A percentile compares a stretch with the other conserved stretches of the same genome.
phyloP scores from a whole-genome alignment of 2,797 vertebrate species.

The Rhinophrynus dorsalis region DNA sequence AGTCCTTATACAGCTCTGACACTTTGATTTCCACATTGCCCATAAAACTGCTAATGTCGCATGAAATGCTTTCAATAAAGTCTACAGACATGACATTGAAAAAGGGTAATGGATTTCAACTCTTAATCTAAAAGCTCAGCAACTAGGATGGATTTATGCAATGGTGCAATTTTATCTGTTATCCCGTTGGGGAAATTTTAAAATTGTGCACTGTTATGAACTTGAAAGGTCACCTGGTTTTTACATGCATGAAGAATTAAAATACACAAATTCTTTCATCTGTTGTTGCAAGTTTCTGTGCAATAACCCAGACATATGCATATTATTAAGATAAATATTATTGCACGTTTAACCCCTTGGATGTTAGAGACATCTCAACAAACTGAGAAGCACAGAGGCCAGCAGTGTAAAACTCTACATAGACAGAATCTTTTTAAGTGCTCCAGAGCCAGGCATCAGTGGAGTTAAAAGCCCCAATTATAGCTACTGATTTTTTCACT shows the following conservation, averaged over 20 bases:
- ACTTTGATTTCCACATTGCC: constrained; percentile 49
- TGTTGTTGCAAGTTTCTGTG: background rate
- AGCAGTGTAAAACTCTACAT: too few relatives aligned
- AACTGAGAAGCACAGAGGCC: too few relatives aligned
- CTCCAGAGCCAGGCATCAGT: too few relatives aligned
- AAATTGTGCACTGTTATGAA: constrained; percentile 10
- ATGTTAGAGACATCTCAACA: too few relatives aligned
- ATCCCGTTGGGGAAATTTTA: constrained; percentile 41
- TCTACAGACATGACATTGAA: constrained; percentile 50
- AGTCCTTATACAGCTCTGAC: constrained; percentile 46
- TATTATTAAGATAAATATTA: background rate
- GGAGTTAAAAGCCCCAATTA: too few relatives aligned
- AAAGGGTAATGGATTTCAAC: constrained; percentile 49
- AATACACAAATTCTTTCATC: background rate
- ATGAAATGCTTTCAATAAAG: constrained; percentile 50
- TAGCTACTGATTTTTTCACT: too few relatives aligned
- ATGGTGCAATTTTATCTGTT: constrained; percentile 44
- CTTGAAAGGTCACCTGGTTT: constrained; percentile 33
- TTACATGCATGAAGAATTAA: constrained; percentile 14
- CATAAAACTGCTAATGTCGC: constrained; percentile 49
- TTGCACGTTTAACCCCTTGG: too few relatives aligned
- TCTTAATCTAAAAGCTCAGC: constrained; percentile 47
- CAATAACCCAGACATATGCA: background rate
- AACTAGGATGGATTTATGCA: constrained; percentile 46
- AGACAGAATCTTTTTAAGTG: too few relatives aligned